A percentile compares a stretch with the other conserved stretches of the same genome.
phyloP scores from a whole-genome alignment of 1,140 invertebrate genomes.

The Leptinotarsa undecemlineata region DNA sequence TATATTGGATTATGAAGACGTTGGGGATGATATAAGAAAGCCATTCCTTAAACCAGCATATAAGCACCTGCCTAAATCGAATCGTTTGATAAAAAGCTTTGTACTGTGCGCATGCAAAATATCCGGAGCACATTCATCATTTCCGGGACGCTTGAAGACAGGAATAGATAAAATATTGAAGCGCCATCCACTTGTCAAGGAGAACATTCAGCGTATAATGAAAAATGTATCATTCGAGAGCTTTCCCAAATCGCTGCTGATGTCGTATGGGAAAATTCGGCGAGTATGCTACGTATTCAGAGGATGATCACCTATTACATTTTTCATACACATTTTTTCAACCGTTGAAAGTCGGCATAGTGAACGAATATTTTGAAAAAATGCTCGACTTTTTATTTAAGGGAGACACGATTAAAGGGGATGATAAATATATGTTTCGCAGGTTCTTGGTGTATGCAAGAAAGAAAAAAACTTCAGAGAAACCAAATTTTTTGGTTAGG shows the following conservation, averaged over 20 bases:
- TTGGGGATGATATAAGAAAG: neutral
- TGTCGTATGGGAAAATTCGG: neutral
- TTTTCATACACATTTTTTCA: neutral
- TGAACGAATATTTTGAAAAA: no score
- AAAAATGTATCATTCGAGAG: slow-evolving; percentile 17
- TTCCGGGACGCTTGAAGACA: slow-evolving; percentile 6
- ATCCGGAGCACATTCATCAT: slow-evolving; percentile 13
- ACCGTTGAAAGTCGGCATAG: no score
- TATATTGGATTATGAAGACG: slow-evolving; percentile 3
- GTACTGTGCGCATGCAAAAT: slow-evolving; percentile 2
- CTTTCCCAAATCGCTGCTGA: slow-evolving; percentile 10
- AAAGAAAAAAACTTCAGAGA: no score
- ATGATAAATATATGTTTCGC: no score
- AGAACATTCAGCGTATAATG: slow-evolving; percentile 20
- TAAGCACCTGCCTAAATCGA: slow-evolving; percentile 12
- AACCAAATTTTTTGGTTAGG: no score
- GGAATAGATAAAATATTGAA: slow-evolving; percentile 18
- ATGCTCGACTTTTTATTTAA: no score
- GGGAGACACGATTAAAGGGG: no score
- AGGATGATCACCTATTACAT: neutral
- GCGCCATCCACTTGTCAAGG: slow-evolving; percentile 18
- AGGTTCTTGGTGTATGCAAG: no score
- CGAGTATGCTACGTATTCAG: neutral
- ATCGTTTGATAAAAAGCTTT: slow-evolving; percentile 9
- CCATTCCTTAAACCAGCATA: neutral